Base-by-base conservation (phyloP, 2,888 invertebrate species). In the Disparrhopalites patrizii region DNA sequence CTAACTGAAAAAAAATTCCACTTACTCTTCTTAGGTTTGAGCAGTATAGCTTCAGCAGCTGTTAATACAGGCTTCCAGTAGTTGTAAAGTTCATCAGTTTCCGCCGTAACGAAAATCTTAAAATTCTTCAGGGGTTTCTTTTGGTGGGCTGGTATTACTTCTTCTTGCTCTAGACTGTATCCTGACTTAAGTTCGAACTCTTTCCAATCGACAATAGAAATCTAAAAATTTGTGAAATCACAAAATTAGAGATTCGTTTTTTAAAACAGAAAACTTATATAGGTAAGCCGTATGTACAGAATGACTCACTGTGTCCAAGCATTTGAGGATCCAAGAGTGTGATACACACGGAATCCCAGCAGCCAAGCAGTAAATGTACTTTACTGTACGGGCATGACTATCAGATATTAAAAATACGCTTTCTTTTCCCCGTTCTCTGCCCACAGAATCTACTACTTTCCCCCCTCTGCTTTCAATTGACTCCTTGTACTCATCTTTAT, bases 321-420 rank as follows among this genome's bases (percentile, higher is more conserved):
- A 85, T 72, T 84, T 80, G 31, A 86, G 83, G 61, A 91, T 83
- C 90, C 90, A 91, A 65, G 82, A 82, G 78, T 90, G 87, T 50
- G 85, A 85, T 3, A 89, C 80, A 5, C 86, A 83, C 1, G 81
- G 82, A 54, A 90, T 82, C 66, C 85, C 85, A 1, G 84, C 83
- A 0, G 89, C 87, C 43, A 91, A 77, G 71, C 87, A 88, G 71
- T 86, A 84, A 72, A 91, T 82, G 78, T 86, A 89, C 77, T 89
- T 90, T 10, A 86, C 85, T 0, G 90, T 90, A 62, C 85, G 81
- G 74, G 88, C 88, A 43, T 87, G 87, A 18, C 86, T 82, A 8
- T 88, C 86, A 0, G 89, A 86, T 63, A 90, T 83, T 36, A 87
- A 79, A 73, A 81, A 83, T 71, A 84, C 84, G 1, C 79, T 80